These are phyloP conservation scores for Drosophila limbata DNA, from an alignment of 2,888 invertebrate species.

Conservation along the genomic window DNA sequence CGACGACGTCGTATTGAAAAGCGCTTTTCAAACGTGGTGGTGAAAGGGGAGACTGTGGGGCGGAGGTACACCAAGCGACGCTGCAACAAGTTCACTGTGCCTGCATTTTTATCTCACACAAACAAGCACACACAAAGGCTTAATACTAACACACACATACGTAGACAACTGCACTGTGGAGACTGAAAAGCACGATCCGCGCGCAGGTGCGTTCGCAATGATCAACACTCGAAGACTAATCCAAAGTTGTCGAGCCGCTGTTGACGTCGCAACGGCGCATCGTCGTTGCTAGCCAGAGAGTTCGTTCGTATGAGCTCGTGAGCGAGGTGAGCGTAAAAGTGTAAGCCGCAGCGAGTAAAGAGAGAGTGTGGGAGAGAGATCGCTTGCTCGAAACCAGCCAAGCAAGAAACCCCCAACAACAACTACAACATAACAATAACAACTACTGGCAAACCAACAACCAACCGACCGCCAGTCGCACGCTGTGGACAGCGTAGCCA, in stretches of 20 bases:
- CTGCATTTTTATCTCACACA: constrained; percentile 47
- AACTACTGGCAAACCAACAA: constrained; percentile 46
- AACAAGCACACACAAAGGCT: constrained; percentile 34
- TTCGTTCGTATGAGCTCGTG: constrained; percentile 12
- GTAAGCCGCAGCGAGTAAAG: constrained; percentile 52
- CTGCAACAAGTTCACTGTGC: constrained; percentile 80
- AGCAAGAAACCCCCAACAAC: constrained; percentile 43
- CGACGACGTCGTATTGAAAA: constrained; percentile 66
- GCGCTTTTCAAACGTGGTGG: constrained; percentile 63
- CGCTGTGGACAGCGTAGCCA: constrained; percentile 60
- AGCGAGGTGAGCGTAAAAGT: constrained; percentile 25
- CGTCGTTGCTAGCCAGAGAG: constrained; percentile 50
- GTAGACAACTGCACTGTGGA: constrained; percentile 56
- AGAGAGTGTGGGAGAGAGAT: constrained; percentile 28
- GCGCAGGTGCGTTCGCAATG: constrained; percentile 85
- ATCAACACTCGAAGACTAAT: constrained; percentile 85
- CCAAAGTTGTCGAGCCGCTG: constrained; percentile 62
- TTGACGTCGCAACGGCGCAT: constrained; percentile 26
- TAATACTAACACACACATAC: constrained; percentile 46
- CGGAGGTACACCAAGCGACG: constrained; percentile 29
- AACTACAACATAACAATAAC: constrained; percentile 30
- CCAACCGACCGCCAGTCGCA: constrained; percentile 75
- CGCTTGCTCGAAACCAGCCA: constrained; percentile 44
- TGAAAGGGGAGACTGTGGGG: constrained; percentile 5
- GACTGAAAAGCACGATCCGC: constrained; percentile 59